phyloP scores from a whole-genome alignment of 2,797 vertebrate species.

The Otolemur crassicaudatus region DNA sequence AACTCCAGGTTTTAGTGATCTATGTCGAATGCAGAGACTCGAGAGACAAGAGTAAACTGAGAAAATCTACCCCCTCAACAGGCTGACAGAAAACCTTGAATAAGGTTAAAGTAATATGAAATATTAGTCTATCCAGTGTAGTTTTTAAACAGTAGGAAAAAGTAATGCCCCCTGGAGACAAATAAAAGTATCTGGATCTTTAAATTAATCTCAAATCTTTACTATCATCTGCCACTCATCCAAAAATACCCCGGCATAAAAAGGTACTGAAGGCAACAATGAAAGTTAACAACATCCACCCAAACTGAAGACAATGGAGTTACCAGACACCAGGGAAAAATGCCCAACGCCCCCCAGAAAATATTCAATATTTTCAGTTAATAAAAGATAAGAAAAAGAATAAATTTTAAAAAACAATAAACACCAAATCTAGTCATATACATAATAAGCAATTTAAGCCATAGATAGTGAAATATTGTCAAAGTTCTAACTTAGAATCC shows the following conservation, averaged over 20 bases:
- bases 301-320: neutral
- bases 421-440: neutral
- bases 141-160: neutral
- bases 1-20: neutral
- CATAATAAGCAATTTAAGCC: neutral
- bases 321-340: neutral
- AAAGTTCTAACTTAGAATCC: neutral
- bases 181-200: neutral
- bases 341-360: neutral
- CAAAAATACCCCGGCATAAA: neutral
- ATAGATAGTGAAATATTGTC: neutral
- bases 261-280: neutral
- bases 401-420: neutral
- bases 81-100: neutral
- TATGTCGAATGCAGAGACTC: neutral
- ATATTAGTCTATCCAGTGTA: neutral
- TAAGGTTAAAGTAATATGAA: neutral
- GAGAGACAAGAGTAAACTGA: neutral
- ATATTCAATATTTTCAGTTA: neutral
- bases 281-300: neutral
- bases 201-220: neutral
- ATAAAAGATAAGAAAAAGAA: neutral
- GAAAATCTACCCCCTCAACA: neutral
- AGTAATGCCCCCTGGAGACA: neutral
- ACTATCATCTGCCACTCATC: neutral